Evolutionary conservation across 2,113 vertebrate species (phyloP).

Genomic region (Thalassarche chlororhynchos): DNA sequence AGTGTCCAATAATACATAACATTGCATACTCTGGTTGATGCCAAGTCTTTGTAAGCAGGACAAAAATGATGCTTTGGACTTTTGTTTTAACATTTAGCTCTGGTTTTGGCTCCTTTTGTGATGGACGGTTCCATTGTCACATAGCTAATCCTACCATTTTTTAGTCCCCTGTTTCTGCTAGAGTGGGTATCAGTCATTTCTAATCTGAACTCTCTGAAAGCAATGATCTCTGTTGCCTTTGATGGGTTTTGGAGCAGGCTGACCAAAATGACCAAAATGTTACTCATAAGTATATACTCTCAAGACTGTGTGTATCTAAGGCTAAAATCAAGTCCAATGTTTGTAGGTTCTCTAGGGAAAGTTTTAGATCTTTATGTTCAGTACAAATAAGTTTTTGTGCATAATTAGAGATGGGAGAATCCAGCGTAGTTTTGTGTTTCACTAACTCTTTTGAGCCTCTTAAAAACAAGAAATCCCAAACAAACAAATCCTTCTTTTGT

Average conservation of each 20-base stretch:
- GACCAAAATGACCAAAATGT: constrained; percentile 20
- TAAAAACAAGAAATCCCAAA: constrained; percentile 40
- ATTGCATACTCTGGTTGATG: constrained; percentile 9
- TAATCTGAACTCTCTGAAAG: neutral
- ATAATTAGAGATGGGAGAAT: constrained; percentile 67
- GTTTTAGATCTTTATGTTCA: constrained; percentile 51
- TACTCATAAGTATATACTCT: neutral
- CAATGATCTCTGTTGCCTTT: neutral
- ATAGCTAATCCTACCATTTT: neutral
- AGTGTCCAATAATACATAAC: neutral
- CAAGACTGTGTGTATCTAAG: neutral
- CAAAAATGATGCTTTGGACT: neutral
- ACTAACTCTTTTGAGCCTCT: constrained; percentile 57
- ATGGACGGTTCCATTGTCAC: neutral
- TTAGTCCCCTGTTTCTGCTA: neutral
- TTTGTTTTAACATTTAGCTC: neutral
- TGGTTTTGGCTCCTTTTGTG: constrained; percentile 14
- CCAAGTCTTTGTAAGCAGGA: constrained; percentile 30
- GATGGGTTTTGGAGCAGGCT: neutral
- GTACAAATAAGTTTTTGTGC: constrained; percentile 41
- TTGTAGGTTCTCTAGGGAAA: constrained; percentile 34
- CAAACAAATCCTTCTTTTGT: neutral
- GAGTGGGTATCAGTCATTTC: neutral
- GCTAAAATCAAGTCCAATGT: neutral
- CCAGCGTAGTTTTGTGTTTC: constrained; percentile 49